Evolutionary conservation across 2,113 vertebrate genomes (phyloP).

Genomic region (Gadus macrocephalus): DNA sequence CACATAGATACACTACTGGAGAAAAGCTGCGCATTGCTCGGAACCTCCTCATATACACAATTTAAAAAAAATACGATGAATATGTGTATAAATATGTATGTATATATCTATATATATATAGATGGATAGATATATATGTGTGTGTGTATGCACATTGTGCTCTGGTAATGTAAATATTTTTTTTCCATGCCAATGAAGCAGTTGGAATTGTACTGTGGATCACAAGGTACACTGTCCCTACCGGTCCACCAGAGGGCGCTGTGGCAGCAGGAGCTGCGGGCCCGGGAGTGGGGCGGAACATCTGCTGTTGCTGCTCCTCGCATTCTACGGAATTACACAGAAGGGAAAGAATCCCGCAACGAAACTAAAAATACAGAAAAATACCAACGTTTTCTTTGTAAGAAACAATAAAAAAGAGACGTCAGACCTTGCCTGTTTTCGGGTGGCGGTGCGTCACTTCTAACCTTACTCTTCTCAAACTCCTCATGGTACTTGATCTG

Average conservation of each 20-base stretch:
- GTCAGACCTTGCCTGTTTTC: slow-evolving; percentile 73
- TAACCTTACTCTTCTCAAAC: slow-evolving; percentile 88
- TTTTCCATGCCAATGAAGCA: not conserved
- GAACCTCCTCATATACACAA: too few relatives aligned
- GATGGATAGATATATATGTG: not conserved
- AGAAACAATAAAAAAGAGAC: too few relatives aligned
- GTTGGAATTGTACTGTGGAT: not conserved
- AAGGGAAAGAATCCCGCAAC: not conserved
- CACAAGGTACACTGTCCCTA: slow-evolving; percentile 27
- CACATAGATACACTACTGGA: not conserved
- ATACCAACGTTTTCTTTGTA: too few relatives aligned
- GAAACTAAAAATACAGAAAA: too few relatives aligned
- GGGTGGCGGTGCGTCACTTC: slow-evolving; percentile 67
- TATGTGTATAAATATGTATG: not conserved
- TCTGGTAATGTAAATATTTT: not conserved
- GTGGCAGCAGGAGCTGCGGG: slow-evolving; percentile 40
- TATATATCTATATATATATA: not conserved
- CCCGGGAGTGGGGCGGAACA: slow-evolving; percentile 26
- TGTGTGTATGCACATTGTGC: not conserved
- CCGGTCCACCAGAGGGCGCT: slow-evolving; percentile 63
- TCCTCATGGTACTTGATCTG: slow-evolving; percentile 97
- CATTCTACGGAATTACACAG: slow-evolving; percentile 25
- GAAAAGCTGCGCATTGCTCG: not conserved
- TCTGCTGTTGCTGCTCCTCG: slow-evolving; percentile 40
- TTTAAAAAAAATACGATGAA: too few relatives aligned